Conservation (phyloP, 2,888 invertebrate genomes). For the Limenitis camilla region DNA sequence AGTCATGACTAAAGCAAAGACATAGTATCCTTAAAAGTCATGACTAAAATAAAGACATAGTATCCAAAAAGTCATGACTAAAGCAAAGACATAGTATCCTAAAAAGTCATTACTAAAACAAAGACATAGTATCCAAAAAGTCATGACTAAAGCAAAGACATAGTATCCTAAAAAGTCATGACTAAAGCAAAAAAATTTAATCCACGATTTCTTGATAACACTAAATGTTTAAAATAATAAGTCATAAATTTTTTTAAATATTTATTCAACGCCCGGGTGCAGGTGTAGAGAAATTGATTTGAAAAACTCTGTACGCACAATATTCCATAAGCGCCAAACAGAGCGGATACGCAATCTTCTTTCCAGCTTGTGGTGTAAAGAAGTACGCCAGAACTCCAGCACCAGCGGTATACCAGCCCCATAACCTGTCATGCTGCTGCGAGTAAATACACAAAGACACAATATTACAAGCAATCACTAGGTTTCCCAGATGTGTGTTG, state of each 20-base stretch:
- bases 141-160: too few species aligned
- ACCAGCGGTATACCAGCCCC: constrained; percentile 55
- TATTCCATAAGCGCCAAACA: constrained; percentile 50
- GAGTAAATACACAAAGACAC: constrained; percentile 46
- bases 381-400: constrained; percentile 49
- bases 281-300: constrained; percentile 19
- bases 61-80: too few species aligned
- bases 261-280: background rate
- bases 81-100: too few species aligned
- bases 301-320: constrained; percentile 47
- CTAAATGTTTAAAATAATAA: background rate
- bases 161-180: too few species aligned
- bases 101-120: too few species aligned
- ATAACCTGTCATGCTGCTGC: constrained; percentile 35
- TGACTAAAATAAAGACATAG: too few species aligned
- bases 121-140: too few species aligned
- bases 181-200: too few species aligned
- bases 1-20: too few species aligned
- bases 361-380: constrained; percentile 30
- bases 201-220: too few species aligned
- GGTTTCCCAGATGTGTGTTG: constrained; percentile 40
- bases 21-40: too few species aligned
- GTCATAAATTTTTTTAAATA: background rate
- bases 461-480: constrained; percentile 48
- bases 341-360: constrained; percentile 47